Percentiles rank a stretch among this genome's conserved stretches.
Evolutionary conservation across 2,113 vertebrate species (phyloP).

Genomic region (Lagenorhynchus albirostris): DNA sequence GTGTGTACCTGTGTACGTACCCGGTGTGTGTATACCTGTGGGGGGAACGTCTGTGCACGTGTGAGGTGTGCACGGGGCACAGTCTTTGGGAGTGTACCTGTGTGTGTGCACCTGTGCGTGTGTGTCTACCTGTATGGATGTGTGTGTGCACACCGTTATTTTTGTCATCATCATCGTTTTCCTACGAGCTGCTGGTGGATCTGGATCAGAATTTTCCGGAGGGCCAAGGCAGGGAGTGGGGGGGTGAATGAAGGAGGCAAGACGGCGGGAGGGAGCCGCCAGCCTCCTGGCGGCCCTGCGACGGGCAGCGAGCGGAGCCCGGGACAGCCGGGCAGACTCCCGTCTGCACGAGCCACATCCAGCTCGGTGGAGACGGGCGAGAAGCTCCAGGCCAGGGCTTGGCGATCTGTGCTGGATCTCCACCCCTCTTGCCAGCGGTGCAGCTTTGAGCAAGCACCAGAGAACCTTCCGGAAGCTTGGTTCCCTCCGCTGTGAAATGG

Average conservation of each 20-base stretch:
- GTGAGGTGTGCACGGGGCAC: too few species aligned
- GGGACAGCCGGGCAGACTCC: background rate
- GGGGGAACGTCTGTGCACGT: too few species aligned
- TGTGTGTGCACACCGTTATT: background rate
- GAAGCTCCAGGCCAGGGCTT: too few species aligned
- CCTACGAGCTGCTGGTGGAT: background rate
- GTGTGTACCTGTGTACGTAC: background rate
- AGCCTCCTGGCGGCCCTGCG: accelerated
- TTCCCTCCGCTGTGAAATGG: background rate
- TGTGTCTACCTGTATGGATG: background rate
- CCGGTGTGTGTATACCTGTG: background rate
- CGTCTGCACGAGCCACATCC: accelerated
- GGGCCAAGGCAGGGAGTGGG: background rate
- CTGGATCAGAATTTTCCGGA: background rate
- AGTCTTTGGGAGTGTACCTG: background rate
- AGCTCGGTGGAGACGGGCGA: background rate
- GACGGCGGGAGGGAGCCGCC: background rate
- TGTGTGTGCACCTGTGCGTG: background rate
- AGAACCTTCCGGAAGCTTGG: background rate
- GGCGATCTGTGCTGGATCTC: background rate
- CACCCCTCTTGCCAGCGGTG: background rate
- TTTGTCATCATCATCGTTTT: too few species aligned
- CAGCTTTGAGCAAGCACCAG: background rate
- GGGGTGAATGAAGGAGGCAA: background rate
- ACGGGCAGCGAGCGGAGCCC: background rate